These are phyloP conservation scores for Scaptomyza parva DNA, from an alignment of 2,888 invertebrate species.

Conservation along the genomic window DNA sequence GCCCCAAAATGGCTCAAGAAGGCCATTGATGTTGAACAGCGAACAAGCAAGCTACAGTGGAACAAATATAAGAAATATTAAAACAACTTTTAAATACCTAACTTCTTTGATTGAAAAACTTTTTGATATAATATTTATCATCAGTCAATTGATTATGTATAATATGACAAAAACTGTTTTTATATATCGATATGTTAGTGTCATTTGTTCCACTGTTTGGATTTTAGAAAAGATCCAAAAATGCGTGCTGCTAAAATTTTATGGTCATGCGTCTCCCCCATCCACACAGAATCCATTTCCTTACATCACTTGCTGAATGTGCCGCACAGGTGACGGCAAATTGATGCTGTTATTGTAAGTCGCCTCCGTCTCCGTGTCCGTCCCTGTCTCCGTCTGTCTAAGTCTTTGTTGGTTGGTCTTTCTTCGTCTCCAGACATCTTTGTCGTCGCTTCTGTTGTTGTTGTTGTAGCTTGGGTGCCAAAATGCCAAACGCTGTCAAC, in stretches of 20 bases:
- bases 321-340: constrained; percentile 75
- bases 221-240: constrained; percentile 32
- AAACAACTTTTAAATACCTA: too few species aligned
- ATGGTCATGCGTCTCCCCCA: constrained; percentile 49
- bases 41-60: constrained; percentile 21
- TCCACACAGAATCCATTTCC: constrained; percentile 33
- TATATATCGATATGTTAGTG: neutral
- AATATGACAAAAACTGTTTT: too few species aligned
- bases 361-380: constrained; percentile 10
- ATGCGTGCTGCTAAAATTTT: constrained; percentile 72
- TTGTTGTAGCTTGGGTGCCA: constrained; percentile 50
- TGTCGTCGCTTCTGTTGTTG: constrained; percentile 14
- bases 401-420: constrained; percentile 11
- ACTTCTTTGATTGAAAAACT: too few species aligned
- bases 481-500: constrained; percentile 70
- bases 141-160: too few species aligned
- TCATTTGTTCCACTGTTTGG: constrained; percentile 22
- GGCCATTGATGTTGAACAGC: constrained; percentile 32
- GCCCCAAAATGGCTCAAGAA: constrained; percentile 30
- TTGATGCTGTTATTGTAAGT: constrained; percentile 76
- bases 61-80: too few species aligned
- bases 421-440: constrained; percentile 5
- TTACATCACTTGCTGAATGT: constrained; percentile 54
- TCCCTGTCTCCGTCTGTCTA: constrained; percentile 1
- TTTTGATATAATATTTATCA: too few species aligned